These are phyloP conservation scores for Ashinkailepas kermadecensis DNA, from an alignment of 2,888 invertebrate species.

Conservation along the genomic window DNA sequence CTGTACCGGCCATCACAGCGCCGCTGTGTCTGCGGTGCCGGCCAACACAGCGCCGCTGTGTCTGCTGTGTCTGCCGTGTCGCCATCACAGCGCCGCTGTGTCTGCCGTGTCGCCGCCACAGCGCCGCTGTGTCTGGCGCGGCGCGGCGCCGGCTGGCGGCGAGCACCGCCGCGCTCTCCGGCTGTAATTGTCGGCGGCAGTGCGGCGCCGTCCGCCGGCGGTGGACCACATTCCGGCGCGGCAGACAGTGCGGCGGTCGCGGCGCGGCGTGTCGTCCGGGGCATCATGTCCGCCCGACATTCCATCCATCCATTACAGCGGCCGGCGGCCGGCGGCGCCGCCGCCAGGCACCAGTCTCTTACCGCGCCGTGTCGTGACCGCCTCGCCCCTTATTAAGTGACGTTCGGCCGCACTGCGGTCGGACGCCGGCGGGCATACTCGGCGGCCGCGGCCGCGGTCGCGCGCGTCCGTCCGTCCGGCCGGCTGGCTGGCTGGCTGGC, in stretches of 20 bases:
- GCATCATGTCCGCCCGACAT: slow-evolving; percentile 8
- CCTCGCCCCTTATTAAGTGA: slow-evolving; percentile 5
- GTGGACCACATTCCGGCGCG: not conserved
- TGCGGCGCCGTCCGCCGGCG: not conserved
- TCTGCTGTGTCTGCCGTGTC: not conserved
- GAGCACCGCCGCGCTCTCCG: not conserved
- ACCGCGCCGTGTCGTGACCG: not conserved
- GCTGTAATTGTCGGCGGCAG: not conserved
- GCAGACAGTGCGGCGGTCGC: slow-evolving; percentile 18
- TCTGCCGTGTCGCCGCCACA: not conserved
- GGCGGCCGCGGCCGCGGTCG: too few species aligned
- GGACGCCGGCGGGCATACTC: not conserved
- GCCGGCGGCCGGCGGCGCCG: not conserved
- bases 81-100: not conserved
- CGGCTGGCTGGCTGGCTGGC: too few species aligned
- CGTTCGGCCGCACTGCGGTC: not conserved
- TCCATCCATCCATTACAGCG: slow-evolving; percentile 12
- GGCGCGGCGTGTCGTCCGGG: not conserved
- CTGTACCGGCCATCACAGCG: not conserved
- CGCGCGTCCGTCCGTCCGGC: too few species aligned
- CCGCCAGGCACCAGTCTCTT: slow-evolving; percentile 6
- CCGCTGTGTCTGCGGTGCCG: not conserved
- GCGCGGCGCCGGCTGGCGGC: not conserved
- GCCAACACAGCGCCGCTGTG: not conserved
- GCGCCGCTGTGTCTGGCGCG: not conserved